phyloP scores from a whole-genome alignment of 1,140 invertebrate genomes.

The Drosophila subpulchrella region DNA sequence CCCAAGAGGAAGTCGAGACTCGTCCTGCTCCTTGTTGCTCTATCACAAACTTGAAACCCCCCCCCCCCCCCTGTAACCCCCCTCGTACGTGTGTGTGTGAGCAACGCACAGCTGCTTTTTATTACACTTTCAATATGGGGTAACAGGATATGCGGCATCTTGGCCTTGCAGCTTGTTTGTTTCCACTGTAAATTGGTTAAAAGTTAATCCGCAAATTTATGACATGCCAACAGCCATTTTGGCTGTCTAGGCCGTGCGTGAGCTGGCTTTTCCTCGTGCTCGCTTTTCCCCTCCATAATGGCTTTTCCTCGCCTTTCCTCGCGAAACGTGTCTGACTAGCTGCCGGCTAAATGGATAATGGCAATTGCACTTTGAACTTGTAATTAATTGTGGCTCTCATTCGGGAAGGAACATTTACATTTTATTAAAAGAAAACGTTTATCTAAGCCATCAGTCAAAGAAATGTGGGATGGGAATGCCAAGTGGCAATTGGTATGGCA shows the following conservation, averaged over 20 bases:
- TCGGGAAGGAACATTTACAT: slow-evolving; percentile 3
- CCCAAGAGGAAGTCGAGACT: slow-evolving; percentile 59
- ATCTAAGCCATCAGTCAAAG: background rate
- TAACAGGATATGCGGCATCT: slow-evolving; percentile 59
- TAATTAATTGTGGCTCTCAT: slow-evolving; percentile 59
- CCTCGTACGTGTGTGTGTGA: slow-evolving; percentile 20
- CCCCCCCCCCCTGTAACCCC: slow-evolving; percentile 16
- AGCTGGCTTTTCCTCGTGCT: slow-evolving; percentile 5
- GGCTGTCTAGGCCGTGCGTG: slow-evolving; percentile 27
- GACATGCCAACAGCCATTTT: slow-evolving; percentile 79
- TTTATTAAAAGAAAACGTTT: slow-evolving; percentile 19
- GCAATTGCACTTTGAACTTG: slow-evolving; percentile 75
- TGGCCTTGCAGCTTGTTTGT: slow-evolving; percentile 56
- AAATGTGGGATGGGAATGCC: background rate
- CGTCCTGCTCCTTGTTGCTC: slow-evolving; percentile 47
- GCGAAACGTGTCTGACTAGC: slow-evolving; percentile 62
- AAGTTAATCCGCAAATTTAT: slow-evolving; percentile 82
- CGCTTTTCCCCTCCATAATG: slow-evolving; percentile 1
- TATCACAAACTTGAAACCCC: slow-evolving; percentile 35
- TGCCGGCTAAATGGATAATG: slow-evolving; percentile 69
- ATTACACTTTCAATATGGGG: slow-evolving; percentile 79
- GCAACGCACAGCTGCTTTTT: slow-evolving; percentile 72
- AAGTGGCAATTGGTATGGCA: background rate
- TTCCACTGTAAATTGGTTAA: slow-evolving; percentile 80
- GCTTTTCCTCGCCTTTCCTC: slow-evolving; percentile 10